Evolutionary conservation across 2,888 invertebrate genomes (phyloP).

Genomic region (Drosophila longiperda): DNA sequence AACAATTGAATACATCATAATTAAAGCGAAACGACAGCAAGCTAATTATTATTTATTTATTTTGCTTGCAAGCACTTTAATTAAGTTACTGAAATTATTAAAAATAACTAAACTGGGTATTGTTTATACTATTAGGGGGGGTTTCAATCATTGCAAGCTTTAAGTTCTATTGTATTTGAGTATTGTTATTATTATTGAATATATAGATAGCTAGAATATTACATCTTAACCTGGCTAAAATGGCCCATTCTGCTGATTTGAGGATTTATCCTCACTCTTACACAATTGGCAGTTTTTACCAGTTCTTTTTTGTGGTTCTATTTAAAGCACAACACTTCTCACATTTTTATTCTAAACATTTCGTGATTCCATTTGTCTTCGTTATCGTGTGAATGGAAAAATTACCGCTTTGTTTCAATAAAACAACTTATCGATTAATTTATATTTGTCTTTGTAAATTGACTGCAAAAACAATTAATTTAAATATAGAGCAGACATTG

Average conservation of each 20-base stretch:
- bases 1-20: conserved; percentile 21
- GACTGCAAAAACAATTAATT: neutral
- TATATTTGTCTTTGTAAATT: neutral
- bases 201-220: neutral
- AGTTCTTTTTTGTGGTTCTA: neutral
- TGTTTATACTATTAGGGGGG: neutral
- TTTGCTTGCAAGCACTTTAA: neutral
- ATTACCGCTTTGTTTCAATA: neutral
- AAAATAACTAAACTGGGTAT: neutral
- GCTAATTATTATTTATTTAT: conserved; percentile 13
- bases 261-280: neutral
- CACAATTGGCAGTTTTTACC: neutral
- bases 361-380: neutral
- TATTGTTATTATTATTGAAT: neutral
- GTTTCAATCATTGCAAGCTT: neutral
- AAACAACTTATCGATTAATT: neutral
- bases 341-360: neutral
- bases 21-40: conserved; percentile 5
- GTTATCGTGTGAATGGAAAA: neutral
- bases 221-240: neutral
- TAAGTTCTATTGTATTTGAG: neutral
- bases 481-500: neutral
- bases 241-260: neutral
- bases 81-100: neutral
- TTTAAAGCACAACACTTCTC: neutral